phyloP scores from a whole-genome alignment of 2,888 invertebrate genomes.

The Tetanocera ferruginea region DNA sequence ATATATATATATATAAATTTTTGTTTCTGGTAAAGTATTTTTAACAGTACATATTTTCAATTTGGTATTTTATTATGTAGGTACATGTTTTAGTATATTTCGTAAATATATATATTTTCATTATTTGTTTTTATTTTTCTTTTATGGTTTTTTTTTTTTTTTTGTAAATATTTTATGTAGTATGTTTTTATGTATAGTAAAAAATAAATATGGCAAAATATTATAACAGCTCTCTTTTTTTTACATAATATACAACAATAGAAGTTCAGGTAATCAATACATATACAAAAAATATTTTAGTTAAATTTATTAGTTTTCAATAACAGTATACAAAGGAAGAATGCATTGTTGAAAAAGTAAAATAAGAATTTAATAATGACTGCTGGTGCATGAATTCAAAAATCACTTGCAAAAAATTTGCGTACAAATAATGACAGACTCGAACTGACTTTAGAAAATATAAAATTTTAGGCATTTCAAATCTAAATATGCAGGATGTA shows the following conservation, averaged over 20 bases:
- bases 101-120: background rate
- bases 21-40: background rate
- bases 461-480: too few species aligned
- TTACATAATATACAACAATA: background rate
- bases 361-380: too few species aligned
- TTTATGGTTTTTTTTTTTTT: constrained; percentile 25
- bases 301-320: background rate
- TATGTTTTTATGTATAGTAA: constrained; percentile 10
- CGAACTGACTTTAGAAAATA: too few species aligned
- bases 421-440: too few species aligned
- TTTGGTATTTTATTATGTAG: constrained; percentile 11
- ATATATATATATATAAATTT: constrained; percentile 20
- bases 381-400: too few species aligned
- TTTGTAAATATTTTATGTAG: constrained; percentile 24
- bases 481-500: too few species aligned
- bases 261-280: too few species aligned
- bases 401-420: too few species aligned
- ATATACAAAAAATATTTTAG: background rate
- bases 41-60: background rate
- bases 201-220: constrained; percentile 34
- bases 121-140: constrained; percentile 28
- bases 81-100: constrained; percentile 21
- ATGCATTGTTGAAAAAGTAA: background rate
- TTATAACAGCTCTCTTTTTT: constrained; percentile 15
- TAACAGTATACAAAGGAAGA: background rate